These are phyloP conservation scores for Ceratothoa steindachneri DNA, from an alignment of 2,888 invertebrate genomes.

Conservation along the genomic window DNA sequence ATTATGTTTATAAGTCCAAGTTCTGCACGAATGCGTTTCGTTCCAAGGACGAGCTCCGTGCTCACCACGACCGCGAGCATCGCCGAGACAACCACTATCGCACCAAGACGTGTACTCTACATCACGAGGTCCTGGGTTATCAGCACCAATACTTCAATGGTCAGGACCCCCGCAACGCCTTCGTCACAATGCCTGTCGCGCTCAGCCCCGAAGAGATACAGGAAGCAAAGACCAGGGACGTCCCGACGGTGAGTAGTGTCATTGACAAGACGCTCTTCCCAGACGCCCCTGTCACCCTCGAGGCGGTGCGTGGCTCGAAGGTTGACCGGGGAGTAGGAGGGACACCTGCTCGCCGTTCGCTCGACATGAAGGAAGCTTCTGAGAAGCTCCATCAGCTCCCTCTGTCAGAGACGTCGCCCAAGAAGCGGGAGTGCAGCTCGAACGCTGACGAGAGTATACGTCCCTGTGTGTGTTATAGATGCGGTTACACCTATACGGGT, in stretches of 20 bases:
- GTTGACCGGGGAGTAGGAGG: slow-evolving; percentile 2
- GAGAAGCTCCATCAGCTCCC: neutral
- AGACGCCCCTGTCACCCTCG: slow-evolving; percentile 26
- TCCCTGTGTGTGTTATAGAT: slow-evolving; percentile 41
- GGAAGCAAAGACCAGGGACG: slow-evolving; percentile 33
- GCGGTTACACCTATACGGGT: slow-evolving; percentile 31
- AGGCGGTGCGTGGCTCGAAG: slow-evolving; percentile 4
- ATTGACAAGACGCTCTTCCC: slow-evolving; percentile 44
- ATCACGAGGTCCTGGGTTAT: slow-evolving; percentile 40
- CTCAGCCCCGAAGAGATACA: slow-evolving; percentile 40
- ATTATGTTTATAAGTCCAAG: slow-evolving; percentile 45
- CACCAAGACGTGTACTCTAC: slow-evolving; percentile 42
- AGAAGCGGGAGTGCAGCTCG: slow-evolving; percentile 21
- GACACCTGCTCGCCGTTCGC: too few species aligned
- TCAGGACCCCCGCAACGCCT: slow-evolving; percentile 39
- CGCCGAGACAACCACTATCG: slow-evolving; percentile 46
- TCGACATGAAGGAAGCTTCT: neutral
- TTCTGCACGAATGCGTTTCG: slow-evolving; percentile 47
- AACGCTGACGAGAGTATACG: slow-evolving; percentile 32
- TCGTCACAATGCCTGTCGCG: slow-evolving; percentile 38
- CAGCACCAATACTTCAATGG: slow-evolving; percentile 44
- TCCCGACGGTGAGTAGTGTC: slow-evolving; percentile 44
- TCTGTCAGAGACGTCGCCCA: slow-evolving; percentile 1
- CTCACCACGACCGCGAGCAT: slow-evolving; percentile 45
- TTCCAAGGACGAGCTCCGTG: slow-evolving; percentile 45